These are phyloP conservation scores for Augochlorella aurata DNA, from an alignment of 2,888 invertebrate genomes.

Conservation along the genomic window DNA sequence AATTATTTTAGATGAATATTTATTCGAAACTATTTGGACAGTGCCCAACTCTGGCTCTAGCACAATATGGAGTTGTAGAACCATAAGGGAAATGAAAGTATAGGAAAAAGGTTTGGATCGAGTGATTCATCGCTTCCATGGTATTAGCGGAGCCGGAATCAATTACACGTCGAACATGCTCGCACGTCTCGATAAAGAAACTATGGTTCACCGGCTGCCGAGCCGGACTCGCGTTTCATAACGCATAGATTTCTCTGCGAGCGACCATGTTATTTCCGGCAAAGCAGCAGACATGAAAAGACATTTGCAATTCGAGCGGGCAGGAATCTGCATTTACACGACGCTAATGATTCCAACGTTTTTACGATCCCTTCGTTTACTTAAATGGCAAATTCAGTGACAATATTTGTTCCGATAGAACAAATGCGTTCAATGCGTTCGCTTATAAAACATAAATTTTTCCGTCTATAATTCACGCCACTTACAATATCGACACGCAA, in stretches of 20 bases:
- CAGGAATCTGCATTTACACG: neutral
- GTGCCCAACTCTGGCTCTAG: too few relatives aligned
- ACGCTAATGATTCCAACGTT: neutral
- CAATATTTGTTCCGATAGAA: neutral
- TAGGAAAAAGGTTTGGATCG: neutral
- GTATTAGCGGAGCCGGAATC: neutral
- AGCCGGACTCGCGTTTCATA: neutral
- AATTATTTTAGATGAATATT: too few relatives aligned
- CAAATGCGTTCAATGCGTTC: too few relatives aligned
- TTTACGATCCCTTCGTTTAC: neutral
- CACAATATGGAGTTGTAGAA: too few relatives aligned
- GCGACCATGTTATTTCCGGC: neutral
- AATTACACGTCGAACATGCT: too few relatives aligned
- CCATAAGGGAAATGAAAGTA: neutral
- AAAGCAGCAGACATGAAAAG: neutral
- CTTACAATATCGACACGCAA: neutral
- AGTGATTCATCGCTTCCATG: neutral
- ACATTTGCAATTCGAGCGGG: conserved; percentile 7
- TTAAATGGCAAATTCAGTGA: neutral
- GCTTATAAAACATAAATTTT: too few relatives aligned
- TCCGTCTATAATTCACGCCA: too few relatives aligned
- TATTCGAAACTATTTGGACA: too few relatives aligned
- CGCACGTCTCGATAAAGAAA: neutral
- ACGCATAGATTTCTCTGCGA: neutral
- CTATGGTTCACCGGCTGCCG: neutral